Conservation (phyloP, 2,113 vertebrate genomes). For the Puffinus mauretanicus region DNA sequence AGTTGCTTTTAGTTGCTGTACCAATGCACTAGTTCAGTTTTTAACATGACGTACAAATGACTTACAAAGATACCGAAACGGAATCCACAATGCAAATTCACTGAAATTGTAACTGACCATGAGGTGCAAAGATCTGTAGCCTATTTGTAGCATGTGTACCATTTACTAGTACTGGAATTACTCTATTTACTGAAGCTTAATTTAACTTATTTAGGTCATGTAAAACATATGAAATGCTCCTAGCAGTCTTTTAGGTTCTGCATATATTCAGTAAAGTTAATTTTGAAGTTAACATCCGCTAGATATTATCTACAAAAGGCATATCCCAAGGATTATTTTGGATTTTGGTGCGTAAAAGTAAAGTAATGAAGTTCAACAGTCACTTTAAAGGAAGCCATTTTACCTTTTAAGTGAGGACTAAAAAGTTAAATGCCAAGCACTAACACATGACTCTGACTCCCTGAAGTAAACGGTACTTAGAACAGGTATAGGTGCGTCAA, state of each 20-base stretch:
- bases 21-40: neutral
- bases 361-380: neutral
- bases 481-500: neutral
- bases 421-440: neutral
- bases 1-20: neutral
- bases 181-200: neutral
- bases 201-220: neutral
- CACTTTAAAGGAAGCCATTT: neutral
- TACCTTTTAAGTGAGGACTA: neutral
- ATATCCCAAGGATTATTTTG: neutral
- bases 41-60: neutral
- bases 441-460: neutral
- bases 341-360: neutral
- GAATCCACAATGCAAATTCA: neutral
- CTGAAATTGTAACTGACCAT: neutral
- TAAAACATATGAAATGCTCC: neutral
- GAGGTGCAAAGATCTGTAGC: neutral
- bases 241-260: neutral
- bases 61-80: rapidly evolving
- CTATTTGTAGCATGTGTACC: too few relatives aligned
- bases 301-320: neutral
- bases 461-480: neutral
- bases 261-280: neutral
- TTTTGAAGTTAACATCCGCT: neutral
- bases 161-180: neutral